Base-by-base conservation (phyloP, 2,888 invertebrate genomes). In the Polydrusus cervinus region DNA sequence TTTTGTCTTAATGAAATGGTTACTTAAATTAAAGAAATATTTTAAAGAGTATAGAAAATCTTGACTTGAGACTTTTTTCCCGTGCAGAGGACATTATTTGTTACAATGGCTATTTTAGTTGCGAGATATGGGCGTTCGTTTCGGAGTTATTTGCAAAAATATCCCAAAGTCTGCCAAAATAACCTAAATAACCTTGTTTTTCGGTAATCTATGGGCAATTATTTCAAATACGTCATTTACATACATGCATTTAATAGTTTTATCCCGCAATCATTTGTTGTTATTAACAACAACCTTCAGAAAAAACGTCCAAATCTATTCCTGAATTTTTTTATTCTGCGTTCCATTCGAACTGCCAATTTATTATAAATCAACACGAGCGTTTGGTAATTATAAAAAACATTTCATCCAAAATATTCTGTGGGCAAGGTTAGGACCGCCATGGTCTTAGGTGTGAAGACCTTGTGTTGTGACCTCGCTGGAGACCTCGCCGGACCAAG, bases 381-480 rank as follows among this genome's bases (percentile, higher is more conserved):
- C 25, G 7, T 53, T 53, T 57, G 34, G n/a, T 38, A 60, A 34
- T 60, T 38, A 60, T 20, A 53, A 53, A 53, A 53, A 60, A 55
- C 55, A 74, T 72, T 76, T 69, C 76, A 73, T 76, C 76, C 70
- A 76, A 76, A 76, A 76, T 68, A 55, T 76, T 73, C 67, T 69
- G 72, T 76, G 69, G 70, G 76, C 76, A 76, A 76, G 76, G 76
- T 73, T 67, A 69, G 65, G 83, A 83, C 83, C 83, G 83, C 82
- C 81, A 83, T 83, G 83, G 75, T 81, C 78, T 81, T 79, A 82
- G 85, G 86, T 84, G 85, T 84, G 83, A 84, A 83, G 86, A 85
- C 86, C 86, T 86, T 86, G 86, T 82, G 70, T 78, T 73, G 80
- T 82, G 84, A 82, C 86, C 86, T 86, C 85, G 85, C 77, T 80